A percentile compares a stretch with the other conserved stretches of the same genome.
phyloP scores from a whole-genome alignment of 2,888 invertebrate genomes.

The Pollenia griseotomentosa region DNA sequence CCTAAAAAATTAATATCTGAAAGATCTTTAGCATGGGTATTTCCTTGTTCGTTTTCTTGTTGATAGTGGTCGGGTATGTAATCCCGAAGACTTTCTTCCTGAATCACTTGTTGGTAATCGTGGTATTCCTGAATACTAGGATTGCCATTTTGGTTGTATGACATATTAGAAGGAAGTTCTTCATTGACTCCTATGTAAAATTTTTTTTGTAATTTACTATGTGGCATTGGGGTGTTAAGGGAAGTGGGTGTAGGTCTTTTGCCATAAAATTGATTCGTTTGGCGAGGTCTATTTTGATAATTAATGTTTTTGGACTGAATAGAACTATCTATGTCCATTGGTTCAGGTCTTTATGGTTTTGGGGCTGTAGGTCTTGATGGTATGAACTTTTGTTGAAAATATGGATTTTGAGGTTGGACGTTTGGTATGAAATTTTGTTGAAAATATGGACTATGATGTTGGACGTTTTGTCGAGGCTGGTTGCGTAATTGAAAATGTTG shows the following conservation, averaged over 20 bases:
- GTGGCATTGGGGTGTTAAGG: not conserved
- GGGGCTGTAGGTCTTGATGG: conserved; percentile 5
- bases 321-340: conserved; percentile 28
- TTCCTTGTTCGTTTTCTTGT: not conserved
- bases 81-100: not conserved
- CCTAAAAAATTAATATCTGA: not conserved
- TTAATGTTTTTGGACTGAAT: conserved; percentile 33
- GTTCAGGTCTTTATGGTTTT: conserved; percentile 26
- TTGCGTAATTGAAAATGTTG: conserved; percentile 8
- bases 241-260: conserved; percentile 21
- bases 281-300: conserved; percentile 34
- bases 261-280: conserved; percentile 24
- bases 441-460: too few relatives aligned
- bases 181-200: conserved; percentile 22
- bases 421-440: too few relatives aligned
- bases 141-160: not conserved
- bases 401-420: too few relatives aligned
- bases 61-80: not conserved
- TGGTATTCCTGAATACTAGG: not conserved
- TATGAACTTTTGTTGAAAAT: not conserved
- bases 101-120: not conserved
- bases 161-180: not conserved
- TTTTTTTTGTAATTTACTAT: conserved; percentile 44
- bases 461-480: too few relatives aligned
- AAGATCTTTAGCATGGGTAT: not conserved